These are phyloP conservation scores for Alloscopus bannaensis DNA, from an alignment of 2,888 invertebrate species.

Conservation along the genomic window DNA sequence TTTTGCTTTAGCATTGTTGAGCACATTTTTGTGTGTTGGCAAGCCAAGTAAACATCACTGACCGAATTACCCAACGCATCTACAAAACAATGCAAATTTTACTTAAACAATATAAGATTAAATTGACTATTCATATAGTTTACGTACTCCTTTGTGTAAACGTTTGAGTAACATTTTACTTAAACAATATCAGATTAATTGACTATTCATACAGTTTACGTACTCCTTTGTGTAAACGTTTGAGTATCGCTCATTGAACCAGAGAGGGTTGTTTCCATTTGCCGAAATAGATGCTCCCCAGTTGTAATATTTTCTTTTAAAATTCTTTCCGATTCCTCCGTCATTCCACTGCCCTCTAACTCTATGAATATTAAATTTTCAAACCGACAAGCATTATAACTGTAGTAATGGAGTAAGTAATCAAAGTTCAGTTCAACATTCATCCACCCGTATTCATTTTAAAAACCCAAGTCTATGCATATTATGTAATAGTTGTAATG, in stretches of 20 bases:
- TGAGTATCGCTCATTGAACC: neutral
- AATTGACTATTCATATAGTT: neutral
- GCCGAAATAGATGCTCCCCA: neutral
- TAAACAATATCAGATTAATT: no score
- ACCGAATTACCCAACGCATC: slow-evolving; percentile 11
- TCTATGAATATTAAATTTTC: no score
- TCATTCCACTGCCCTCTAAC: neutral
- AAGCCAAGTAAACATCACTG: slow-evolving; percentile 31
- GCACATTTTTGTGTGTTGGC: slow-evolving; percentile 36
- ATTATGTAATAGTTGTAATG: neutral
- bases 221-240: neutral
- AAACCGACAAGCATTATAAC: no score
- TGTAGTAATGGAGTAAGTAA: no score
- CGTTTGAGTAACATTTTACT: neutral
- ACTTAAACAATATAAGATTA: no score
- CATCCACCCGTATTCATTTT: no score
- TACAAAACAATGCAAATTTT: slow-evolving; percentile 1
- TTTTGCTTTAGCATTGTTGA: slow-evolving; percentile 30
- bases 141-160: neutral
- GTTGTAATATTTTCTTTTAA: slow-evolving; percentile 12
- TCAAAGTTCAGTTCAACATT: no score
- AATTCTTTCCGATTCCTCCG: slow-evolving; percentile 10
- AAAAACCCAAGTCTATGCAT: no score
- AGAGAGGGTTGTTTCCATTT: neutral
- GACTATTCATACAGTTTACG: neutral